Evolutionary conservation across 2,113 vertebrate species (phyloP).

Genomic region (Mastomys natalensis): DNA sequence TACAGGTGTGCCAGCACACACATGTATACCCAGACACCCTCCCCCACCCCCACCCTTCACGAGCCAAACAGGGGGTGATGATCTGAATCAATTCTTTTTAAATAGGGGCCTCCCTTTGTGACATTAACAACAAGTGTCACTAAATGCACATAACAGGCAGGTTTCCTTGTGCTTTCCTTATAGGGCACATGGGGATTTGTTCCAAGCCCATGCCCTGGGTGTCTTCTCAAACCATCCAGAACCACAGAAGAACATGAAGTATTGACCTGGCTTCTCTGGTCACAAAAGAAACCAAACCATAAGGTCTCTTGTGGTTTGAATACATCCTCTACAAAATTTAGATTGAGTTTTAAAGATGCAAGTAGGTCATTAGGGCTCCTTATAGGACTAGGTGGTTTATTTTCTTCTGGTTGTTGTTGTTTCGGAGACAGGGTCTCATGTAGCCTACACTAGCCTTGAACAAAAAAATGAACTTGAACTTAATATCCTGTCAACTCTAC

Average conservation of each 20-base stretch:
- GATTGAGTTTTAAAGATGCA: no score
- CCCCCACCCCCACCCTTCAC: no score
- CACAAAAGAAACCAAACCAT: not conserved
- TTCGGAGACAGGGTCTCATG: no score
- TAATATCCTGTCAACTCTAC: no score
- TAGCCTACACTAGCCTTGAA: no score
- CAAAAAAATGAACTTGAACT: no score
- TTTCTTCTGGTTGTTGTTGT: no score
- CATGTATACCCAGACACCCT: not conserved
- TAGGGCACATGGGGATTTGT: rapidly evolving
- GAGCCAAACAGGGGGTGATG: not conserved
- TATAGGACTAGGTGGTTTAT: no score
- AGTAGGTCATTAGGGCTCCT: not conserved
- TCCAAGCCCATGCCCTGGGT: not conserved
- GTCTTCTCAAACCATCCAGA: not conserved
- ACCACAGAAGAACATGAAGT: not conserved
- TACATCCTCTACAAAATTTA: not conserved
- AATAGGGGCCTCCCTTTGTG: not conserved
- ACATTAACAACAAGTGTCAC: not conserved
- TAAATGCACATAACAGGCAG: not conserved
- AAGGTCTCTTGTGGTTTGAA: not conserved
- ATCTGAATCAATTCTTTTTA: not conserved
- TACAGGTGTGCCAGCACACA: not conserved
- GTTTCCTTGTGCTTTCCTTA: not conserved
- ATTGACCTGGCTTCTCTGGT: not conserved